Percentiles rank a stretch among this genome's conserved stretches.
Evolutionary conservation across 2,797 vertebrate species (phyloP).

Genomic region (Lepidocolaptes lacrymiger): DNA sequence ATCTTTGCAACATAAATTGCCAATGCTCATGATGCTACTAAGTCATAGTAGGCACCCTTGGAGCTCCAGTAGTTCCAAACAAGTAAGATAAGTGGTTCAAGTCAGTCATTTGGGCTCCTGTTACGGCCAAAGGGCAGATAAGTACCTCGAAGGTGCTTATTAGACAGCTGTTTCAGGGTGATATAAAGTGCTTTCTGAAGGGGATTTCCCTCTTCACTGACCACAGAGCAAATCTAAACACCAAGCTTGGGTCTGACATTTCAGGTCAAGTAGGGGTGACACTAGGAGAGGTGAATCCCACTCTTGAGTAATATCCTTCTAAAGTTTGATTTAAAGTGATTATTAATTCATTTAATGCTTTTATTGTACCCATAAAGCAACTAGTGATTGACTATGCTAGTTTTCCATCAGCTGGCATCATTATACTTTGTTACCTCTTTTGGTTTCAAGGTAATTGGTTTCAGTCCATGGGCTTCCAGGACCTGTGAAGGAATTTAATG

Average conservation of each 20-base stretch:
- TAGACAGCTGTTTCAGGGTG: neutral
- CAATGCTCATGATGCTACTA: neutral
- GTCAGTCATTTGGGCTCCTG: neutral
- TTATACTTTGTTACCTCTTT: constrained; percentile 89
- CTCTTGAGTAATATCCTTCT: neutral
- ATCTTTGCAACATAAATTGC: neutral
- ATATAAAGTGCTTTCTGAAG: neutral
- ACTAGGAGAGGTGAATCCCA: neutral
- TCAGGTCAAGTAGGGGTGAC: neutral
- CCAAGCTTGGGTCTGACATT: neutral
- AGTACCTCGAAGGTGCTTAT: neutral
- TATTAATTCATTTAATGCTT: neutral
- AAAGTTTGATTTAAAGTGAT: neutral
- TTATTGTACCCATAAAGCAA: neutral
- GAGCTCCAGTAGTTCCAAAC: neutral
- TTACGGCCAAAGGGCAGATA: neutral
- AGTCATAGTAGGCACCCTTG: neutral
- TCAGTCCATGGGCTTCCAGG: constrained; percentile 93
- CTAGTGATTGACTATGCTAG: neutral
- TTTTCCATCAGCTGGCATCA: neutral
- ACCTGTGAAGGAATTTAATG: constrained; percentile 80
- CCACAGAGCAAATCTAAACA: neutral
- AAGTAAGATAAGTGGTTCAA: neutral
- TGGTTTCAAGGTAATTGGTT: constrained; percentile 90
- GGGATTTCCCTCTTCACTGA: neutral